Base-by-base conservation (phyloP, 1,140 invertebrate genomes). In the Drosophila burlai region DNA sequence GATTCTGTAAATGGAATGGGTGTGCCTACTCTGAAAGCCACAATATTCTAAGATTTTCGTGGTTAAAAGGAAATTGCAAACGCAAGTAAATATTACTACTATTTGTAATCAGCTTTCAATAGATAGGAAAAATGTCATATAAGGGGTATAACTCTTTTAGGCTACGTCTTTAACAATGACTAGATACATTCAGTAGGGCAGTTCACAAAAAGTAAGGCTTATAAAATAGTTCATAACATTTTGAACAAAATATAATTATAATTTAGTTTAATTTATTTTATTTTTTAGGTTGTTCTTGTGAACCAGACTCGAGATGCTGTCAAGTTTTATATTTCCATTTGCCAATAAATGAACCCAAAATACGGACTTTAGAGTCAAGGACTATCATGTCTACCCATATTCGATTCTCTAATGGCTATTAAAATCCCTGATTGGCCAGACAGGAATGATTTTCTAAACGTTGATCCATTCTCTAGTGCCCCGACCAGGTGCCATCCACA, bases 371-470 rank as follows among this genome's bases (percentile, higher is more conserved):
- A 26, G 26, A 57, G 34, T 24, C 18, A 24, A 6, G 2, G 8
- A 24, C 34, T 55, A 54, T 52, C 16, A 63, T 31, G 49, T 4
- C 26, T 24, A 36, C 9, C 46, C 46, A n/a, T 67, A 24, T 54
- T 52, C 60, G 38, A 42, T 54, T 24, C 15, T 16, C 15, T 40
- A 66, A 71, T 68, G 45, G 63, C 49, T 49, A 29, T 31, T 57
- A 16, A 54, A 31, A 38, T 18, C 21, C 29, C 24, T 26, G 65
- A 69, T 74, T 74, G 46, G 11, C 36, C 67, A 63, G 40, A 31
- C 16, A 34, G 57, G 16, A 55, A 55, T 55, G 54, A n/a, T 18
- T 55, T 55, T 55, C 38, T 55, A 55, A 55, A 24, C 21, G 54
- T 26, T 57, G 54, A 57, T 57, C 36, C 54, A n/a, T 36, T 40